Evolutionary conservation across 2,797 vertebrate species (phyloP).

Genomic region (Rhynchotus rufescens): DNA sequence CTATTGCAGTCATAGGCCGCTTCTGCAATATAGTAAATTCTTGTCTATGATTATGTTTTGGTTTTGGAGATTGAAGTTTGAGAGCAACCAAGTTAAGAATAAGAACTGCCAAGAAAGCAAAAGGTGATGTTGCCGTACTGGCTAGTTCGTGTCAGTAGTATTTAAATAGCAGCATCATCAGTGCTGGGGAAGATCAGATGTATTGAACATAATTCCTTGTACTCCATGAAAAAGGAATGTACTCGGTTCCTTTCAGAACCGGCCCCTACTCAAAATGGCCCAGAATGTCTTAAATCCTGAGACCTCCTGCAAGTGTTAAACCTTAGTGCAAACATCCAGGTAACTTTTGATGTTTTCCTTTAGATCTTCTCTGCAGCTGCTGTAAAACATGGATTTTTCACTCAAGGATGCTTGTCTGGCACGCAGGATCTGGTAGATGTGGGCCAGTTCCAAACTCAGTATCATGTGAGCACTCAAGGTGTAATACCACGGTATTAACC

Average conservation of each 20-base stretch:
- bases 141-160: not conserved
- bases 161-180: not conserved
- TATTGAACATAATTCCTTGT: rapidly evolving
- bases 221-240: rapidly evolving
- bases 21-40: not conserved
- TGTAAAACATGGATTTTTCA: not conserved
- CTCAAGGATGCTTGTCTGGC: rapidly evolving
- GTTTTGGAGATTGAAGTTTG: not conserved
- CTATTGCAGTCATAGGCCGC: not conserved
- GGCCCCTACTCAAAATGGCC: not conserved
- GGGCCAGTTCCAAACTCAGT: not conserved
- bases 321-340: not conserved
- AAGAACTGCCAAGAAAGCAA: not conserved
- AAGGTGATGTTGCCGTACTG: not conserved
- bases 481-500: not conserved
- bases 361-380: not conserved
- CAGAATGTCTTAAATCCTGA: not conserved
- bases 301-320: not conserved
- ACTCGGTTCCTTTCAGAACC: not conserved
- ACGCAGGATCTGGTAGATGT: not conserved
- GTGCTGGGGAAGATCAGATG: not conserved
- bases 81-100: not conserved
- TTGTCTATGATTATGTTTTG: not conserved
- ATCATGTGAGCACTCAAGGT: rapidly evolving
- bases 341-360: not conserved